These are phyloP conservation scores for Picus viridis DNA, from an alignment of 2,797 vertebrate genomes.

Conservation along the genomic window DNA sequence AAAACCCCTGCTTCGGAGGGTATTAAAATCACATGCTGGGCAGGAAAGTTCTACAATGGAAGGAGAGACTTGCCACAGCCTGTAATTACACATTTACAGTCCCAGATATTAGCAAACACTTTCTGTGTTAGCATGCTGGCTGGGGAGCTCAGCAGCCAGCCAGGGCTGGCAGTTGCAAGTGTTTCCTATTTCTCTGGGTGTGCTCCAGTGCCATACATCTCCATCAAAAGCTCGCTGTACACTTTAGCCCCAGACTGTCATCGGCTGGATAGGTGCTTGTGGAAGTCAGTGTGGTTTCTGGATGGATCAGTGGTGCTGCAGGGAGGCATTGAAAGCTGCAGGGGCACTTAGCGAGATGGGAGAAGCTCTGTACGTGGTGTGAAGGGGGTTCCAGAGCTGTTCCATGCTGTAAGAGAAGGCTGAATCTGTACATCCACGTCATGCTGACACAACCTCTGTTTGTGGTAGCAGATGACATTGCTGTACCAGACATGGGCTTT, in stretches of 20 bases:
- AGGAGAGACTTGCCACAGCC: slow-evolving; percentile 27
- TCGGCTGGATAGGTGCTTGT: neutral
- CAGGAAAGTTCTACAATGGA: slow-evolving; percentile 32
- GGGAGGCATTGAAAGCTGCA: neutral
- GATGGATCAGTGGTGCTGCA: neutral
- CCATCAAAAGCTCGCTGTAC: neutral
- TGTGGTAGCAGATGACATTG: neutral
- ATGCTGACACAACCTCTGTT: neutral
- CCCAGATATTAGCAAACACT: slow-evolving; percentile 32
- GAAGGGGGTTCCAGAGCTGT: neutral
- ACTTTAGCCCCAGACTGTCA: neutral
- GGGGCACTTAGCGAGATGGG: neutral
- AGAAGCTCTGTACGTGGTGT: rapidly evolving
- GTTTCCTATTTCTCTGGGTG: slow-evolving; percentile 4
- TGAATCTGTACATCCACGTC: neutral
- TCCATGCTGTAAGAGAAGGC: neutral
- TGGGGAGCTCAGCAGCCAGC: neutral
- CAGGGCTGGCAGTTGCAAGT: neutral
- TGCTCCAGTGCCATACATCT: neutral
- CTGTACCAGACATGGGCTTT: neutral
- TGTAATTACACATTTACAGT: slow-evolving; percentile 52
- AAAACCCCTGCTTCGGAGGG: slow-evolving; percentile 52
- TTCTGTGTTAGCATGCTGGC: neutral
- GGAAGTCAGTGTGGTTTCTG: neutral
- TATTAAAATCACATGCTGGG: slow-evolving; percentile 59